Evolutionary conservation across 2,888 invertebrate genomes (phyloP).

Genomic region (Sphaerophoria rueppellii): DNA sequence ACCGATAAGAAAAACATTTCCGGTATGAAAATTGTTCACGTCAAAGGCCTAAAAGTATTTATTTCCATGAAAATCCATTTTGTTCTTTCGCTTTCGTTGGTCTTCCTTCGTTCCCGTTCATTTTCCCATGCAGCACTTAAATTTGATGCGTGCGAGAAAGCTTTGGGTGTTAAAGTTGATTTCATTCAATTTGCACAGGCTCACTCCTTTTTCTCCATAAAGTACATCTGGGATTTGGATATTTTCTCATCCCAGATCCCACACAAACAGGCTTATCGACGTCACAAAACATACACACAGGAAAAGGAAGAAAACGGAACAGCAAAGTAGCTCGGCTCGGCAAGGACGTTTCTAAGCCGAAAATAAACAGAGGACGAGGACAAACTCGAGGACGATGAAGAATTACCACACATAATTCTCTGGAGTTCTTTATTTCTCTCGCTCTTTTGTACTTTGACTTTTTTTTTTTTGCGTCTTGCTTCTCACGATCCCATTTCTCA

Average conservation of each 20-base stretch:
- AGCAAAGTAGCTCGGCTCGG: slow-evolving; percentile 24
- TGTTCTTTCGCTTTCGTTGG: slow-evolving; percentile 1
- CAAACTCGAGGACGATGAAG: slow-evolving; percentile 45
- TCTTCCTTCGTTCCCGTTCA: slow-evolving; percentile 4
- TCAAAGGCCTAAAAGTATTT: slow-evolving; percentile 12
- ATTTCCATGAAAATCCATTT: slow-evolving; percentile 34
- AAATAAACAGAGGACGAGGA: slow-evolving; percentile 12
- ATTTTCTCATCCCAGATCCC: background rate
- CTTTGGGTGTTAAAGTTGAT: slow-evolving; percentile 55
- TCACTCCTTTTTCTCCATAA: slow-evolving; percentile 18
- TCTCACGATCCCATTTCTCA: slow-evolving; percentile 41
- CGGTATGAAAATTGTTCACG: background rate
- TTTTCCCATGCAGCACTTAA: slow-evolving; percentile 14
- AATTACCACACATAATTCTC: slow-evolving; percentile 61
- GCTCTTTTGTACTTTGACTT: background rate
- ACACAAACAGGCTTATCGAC: slow-evolving; percentile 13
- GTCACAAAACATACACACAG: slow-evolving; percentile 14
- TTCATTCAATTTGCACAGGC: slow-evolving; percentile 49
- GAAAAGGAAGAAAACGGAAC: slow-evolving; percentile 8
- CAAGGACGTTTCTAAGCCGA: slow-evolving; percentile 71
- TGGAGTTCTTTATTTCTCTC: slow-evolving; percentile 14
- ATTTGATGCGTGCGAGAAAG: slow-evolving; percentile 55
- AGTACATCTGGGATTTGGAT: slow-evolving; percentile 20
- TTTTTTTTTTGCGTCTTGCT: background rate
- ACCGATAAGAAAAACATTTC: too few relatives aligned